Evolutionary conservation across 2,888 invertebrate genomes (phyloP), one percentile per base, ranked within the genome.

Genomic region (Philaethria dido): DNA sequence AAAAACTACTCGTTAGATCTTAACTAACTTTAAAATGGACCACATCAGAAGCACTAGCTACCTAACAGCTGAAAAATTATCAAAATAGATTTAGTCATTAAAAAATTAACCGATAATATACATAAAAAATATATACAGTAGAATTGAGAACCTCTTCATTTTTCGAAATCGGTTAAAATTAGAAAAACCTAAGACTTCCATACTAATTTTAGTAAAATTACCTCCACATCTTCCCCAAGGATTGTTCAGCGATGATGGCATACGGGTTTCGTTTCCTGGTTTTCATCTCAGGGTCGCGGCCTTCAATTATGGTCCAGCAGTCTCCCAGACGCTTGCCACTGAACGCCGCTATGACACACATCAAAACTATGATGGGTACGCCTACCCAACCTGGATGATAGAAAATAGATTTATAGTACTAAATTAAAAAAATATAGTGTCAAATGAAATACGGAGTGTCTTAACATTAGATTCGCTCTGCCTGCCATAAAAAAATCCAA

Each of bases 281-380:
- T 74, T 94, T 85, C 85, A 94, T 94, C 73, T 94, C 93, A 0
- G 94, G 94, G 77, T 94, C 94, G 0, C 95, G 85, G 61, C 94
- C 94, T 80, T 95, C 95, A 33, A 96, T 80, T 57, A 96, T 94
- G 45, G 94, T 88, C 96, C 96, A 96, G 81, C 95, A 95, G 71
- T 93, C 92, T 0, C 95, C 95, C 5, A 96, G 88, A 36, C 94
- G 87, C 69, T 94, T 93, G n/a, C 95, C 95, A 57, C 95, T 94
- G 85, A 94, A 95, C 1, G 94, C 94, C 0, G 95, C 94, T 60
- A 94, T 89, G 2, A 93, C 76, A 71, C 94, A 94, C 81, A 95
- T 93, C 62, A 94, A 69, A 0, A 95, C 70, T 6, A 96, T 87
- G 22, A 96, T 71, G 0, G 94, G 86, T 0, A 95, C 80, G 0